phyloP scores from a whole-genome alignment of 2,797 vertebrate genomes.

The Lophura swinhoii region DNA sequence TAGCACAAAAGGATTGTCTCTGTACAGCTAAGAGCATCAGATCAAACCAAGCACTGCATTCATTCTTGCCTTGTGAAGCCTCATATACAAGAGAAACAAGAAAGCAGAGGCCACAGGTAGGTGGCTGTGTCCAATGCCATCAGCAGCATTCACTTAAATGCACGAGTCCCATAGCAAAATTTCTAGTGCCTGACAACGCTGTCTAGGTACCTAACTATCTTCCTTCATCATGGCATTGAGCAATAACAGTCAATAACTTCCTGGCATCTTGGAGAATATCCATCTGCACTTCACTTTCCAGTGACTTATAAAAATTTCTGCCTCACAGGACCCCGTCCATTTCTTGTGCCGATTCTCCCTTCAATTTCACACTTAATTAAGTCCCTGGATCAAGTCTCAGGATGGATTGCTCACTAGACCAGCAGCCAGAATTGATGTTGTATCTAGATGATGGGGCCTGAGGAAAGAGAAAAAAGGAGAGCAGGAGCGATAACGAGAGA shows the following conservation, averaged over 20 bases:
- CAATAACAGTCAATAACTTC: constrained; percentile 24
- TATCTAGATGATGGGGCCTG: constrained; percentile 33
- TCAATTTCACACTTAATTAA: constrained; percentile 65
- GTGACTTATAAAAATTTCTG: background rate
- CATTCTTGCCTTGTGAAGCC: background rate
- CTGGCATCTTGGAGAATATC: constrained; percentile 21
- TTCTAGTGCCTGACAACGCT: background rate
- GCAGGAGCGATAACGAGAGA: background rate
- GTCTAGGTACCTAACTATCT: background rate
- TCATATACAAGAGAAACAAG: background rate
- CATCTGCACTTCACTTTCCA: constrained; percentile 17
- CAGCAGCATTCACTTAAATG: background rate
- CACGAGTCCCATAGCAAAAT: background rate
- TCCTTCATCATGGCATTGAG: background rate
- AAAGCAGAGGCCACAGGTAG: background rate
- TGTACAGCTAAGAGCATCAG: background rate
- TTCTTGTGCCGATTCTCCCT: constrained; percentile 1
- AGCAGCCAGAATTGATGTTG: constrained; percentile 47
- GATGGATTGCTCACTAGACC: constrained; percentile 54
- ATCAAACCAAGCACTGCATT: background rate
- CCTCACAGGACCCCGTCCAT: background rate
- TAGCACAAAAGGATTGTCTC: background rate
- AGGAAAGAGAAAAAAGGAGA: background rate
- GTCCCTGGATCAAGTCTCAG: constrained; percentile 28
- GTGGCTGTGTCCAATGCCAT: background rate